A percentile compares a stretch with the other conserved stretches of the same genome.
These are phyloP conservation scores for Rhagonycha lutea DNA, from an alignment of 2,888 invertebrate genomes.

Conservation along the genomic window DNA sequence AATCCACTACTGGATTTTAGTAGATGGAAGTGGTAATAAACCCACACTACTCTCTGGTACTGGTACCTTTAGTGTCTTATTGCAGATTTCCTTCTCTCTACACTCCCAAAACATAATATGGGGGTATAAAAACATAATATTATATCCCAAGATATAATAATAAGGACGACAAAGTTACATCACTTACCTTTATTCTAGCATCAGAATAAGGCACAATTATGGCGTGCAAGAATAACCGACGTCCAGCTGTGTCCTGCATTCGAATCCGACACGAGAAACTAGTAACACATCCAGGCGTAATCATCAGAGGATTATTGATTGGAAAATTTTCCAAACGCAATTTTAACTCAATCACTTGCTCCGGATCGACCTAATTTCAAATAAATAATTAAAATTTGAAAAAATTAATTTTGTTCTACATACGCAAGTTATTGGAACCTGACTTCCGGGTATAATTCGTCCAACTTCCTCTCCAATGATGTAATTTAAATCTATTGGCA, in stretches of 20 bases:
- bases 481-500: constrained; percentile 80
- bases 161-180: too few relatives aligned
- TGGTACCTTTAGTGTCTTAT: too few relatives aligned
- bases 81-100: too few relatives aligned
- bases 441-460: constrained; percentile 47
- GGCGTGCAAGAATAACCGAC: constrained; percentile 77
- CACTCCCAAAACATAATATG: too few relatives aligned
- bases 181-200: constrained; percentile 49
- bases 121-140: too few relatives aligned
- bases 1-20: too few relatives aligned
- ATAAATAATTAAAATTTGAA: neutral
- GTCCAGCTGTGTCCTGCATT: constrained; percentile 72
- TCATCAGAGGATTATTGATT: constrained; percentile 42
- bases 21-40: too few relatives aligned
- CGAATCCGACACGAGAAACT: constrained; percentile 59
- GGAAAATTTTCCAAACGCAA: constrained; percentile 84
- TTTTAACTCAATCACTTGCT: constrained; percentile 72
- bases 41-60: too few relatives aligned
- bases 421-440: constrained; percentile 46
- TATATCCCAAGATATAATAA: too few relatives aligned
- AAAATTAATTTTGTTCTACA: constrained; percentile 21
- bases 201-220: constrained; percentile 49
- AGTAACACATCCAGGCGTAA: constrained; percentile 43
- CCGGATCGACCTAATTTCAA: constrained; percentile 66
- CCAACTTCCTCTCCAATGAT: constrained; percentile 55